These are phyloP conservation scores for Noctua fimbriata DNA, from an alignment of 2,888 invertebrate species.

Conservation along the genomic window DNA sequence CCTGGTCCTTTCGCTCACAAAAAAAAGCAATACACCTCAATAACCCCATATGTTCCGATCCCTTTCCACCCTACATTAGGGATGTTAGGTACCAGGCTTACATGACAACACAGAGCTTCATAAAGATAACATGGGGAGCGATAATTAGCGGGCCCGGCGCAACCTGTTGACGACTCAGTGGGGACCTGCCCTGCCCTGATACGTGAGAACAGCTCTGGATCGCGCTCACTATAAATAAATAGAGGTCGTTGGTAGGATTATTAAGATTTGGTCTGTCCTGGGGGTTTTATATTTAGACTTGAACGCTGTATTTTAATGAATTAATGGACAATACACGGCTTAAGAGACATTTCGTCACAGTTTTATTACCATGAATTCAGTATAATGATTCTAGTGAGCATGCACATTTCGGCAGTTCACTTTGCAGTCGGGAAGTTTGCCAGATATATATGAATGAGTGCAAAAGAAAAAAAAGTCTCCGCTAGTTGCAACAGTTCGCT, in stretches of 20 bases:
- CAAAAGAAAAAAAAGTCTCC: too few species aligned
- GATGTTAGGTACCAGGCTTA: constrained; percentile 26
- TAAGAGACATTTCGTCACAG: background rate
- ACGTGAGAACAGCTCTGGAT: constrained; percentile 32
- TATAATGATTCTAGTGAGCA: background rate
- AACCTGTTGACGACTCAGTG: constrained; percentile 56
- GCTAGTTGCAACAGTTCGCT: background rate
- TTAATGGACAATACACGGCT: background rate
- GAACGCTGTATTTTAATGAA: background rate
- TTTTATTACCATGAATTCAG: background rate
- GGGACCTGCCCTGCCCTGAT: constrained; percentile 42
- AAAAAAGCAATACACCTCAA: constrained; percentile 36
- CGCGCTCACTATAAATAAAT: constrained; percentile 46
- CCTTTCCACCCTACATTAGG: constrained; percentile 7
- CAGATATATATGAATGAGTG: too few species aligned
- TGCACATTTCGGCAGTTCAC: background rate
- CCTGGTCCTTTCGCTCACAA: constrained; percentile 21
- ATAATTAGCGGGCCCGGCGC: constrained; percentile 54
- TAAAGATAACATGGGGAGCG: constrained; percentile 60
- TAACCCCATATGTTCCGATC: constrained; percentile 37
- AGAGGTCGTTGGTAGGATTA: constrained; percentile 31
- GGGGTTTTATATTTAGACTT: background rate
- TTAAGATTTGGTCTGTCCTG: constrained; percentile 15
- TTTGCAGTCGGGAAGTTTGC: background rate
- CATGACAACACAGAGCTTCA: constrained; percentile 54